Conservation (phyloP, 1,140 invertebrate species). For the Himalopsyche phryganea region DNA sequence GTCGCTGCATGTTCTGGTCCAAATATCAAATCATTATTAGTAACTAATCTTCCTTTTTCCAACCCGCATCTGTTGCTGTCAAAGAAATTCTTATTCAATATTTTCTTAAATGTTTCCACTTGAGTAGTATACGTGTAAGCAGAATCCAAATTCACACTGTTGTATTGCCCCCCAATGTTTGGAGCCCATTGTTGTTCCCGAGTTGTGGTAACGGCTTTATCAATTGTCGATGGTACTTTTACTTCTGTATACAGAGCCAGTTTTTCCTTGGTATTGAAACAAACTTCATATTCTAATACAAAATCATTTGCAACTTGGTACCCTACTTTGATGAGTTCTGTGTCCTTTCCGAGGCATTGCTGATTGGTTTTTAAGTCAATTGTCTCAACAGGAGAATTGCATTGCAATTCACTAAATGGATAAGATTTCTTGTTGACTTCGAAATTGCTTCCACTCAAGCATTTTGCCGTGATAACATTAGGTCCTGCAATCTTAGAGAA, state of each 20-base stretch:
- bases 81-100: constrained; percentile 31
- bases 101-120: constrained; percentile 29
- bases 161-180: constrained; percentile 1
- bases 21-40: constrained; percentile 37
- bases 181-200: constrained; percentile 13
- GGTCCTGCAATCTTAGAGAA: constrained; percentile 14
- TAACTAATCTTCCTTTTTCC: constrained; percentile 40
- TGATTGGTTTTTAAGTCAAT: constrained; percentile 19
- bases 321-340: constrained; percentile 36
- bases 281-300: constrained; percentile 39
- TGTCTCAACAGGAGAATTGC: constrained; percentile 31
- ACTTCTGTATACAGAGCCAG: constrained; percentile 38
- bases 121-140: constrained; percentile 40
- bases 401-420: constrained; percentile 37
- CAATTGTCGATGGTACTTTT: constrained; percentile 28
- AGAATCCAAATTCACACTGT: constrained; percentile 35
- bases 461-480: constrained; percentile 31
- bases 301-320: constrained; percentile 34
- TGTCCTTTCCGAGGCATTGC: constrained; percentile 27
- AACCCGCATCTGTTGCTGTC: constrained; percentile 38
- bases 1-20: constrained; percentile 38
- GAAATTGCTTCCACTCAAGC: constrained; percentile 37
- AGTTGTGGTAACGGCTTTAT: constrained; percentile 16
- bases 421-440: constrained; percentile 29
- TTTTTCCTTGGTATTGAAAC: constrained; percentile 37